Evolutionary conservation across 2,888 invertebrate species (phyloP).

Genomic region (Papilio protenor): DNA sequence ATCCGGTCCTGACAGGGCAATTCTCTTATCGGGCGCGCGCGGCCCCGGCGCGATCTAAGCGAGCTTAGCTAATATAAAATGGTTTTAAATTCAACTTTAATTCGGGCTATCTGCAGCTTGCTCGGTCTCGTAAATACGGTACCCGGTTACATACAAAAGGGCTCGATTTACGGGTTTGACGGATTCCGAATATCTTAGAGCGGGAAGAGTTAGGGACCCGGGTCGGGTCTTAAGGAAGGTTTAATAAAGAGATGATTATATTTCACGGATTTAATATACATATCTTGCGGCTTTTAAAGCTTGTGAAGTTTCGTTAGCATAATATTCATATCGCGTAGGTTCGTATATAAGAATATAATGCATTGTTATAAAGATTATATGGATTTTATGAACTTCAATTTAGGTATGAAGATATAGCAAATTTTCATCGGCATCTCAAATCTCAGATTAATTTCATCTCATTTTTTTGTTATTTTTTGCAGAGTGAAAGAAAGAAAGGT

Average conservation of each 20-base stretch:
- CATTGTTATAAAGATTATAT: background rate
- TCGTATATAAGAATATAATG: background rate
- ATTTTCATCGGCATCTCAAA: background rate
- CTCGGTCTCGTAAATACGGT: conserved; percentile 55
- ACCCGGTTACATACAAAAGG: conserved; percentile 72
- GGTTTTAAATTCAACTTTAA: conserved; percentile 85
- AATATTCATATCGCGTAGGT: background rate
- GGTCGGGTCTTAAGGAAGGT: conserved; percentile 66
- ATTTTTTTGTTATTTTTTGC: too few species aligned
- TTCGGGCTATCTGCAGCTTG: conserved; percentile 81
- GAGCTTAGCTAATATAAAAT: conserved; percentile 85
- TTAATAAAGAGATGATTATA: conserved; percentile 50
- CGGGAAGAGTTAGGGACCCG: conserved; percentile 45
- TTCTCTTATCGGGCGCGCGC: conserved; percentile 91
- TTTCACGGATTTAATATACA: conserved; percentile 40
- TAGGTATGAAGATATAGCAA: background rate
- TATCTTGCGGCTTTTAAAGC: conserved; percentile 16
- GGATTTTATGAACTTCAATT: background rate
- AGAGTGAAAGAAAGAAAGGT: background rate
- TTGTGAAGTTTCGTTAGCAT: background rate
- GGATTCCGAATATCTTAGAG: conserved; percentile 78
- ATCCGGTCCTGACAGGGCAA: conserved; percentile 94
- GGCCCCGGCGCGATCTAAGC: conserved; percentile 84
- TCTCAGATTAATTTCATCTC: background rate
- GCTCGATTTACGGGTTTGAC: conserved; percentile 82